Evolutionary conservation across 2,888 invertebrate genomes (phyloP), one percentile per base, ranked within the genome.

Genomic region (Arge pagana): DNA sequence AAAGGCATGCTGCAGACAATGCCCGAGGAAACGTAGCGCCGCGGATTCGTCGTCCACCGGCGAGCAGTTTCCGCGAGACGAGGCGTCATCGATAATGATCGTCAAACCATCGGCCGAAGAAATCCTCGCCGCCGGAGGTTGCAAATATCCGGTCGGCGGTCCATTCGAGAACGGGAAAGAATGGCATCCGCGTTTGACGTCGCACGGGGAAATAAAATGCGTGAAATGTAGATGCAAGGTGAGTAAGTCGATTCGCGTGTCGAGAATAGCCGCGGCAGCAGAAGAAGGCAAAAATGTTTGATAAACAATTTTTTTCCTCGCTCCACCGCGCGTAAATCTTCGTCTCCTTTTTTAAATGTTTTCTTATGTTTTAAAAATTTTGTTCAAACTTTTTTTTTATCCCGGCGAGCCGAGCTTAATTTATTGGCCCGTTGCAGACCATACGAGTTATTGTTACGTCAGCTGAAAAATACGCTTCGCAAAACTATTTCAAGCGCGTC

Each of bases 181-280:
- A 72, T 96, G 93, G 83, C 93, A 94, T 79, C 95, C 95, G 1
- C 84, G 87, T 15, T 84, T 96, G 61, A 88, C 88, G 66, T 90
- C 93, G 11, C 89, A 93, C 66, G 94, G 94, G 28, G 89, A 90
- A 68, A 86, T 92, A 74, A 86, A 90, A 76, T 96, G 95, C 77
- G 89, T 95, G 72, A 89, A 88, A 63, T 96, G 96, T 75, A 85
- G 87, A 64, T 96, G 96, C 84, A 89, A 90, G 85, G 94, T 94
- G 78, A 81, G 81, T 67, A n/a, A n/a, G n/a, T n/a, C n/a, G n/a
- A n/a, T n/a, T n/a, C n/a, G n/a, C n/a, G n/a, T 43, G 16, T 6
- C 33, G 16, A 13, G 11, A 40, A 19, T 52, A 60, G 50, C n/a
- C 5, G 28, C 10, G 13, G 28, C 10, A 8, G 13, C 41, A 16